Evolutionary conservation across 2,888 invertebrate species (phyloP), one percentile per base, ranked within the genome.

Genomic region (Nysson spinosus): DNA sequence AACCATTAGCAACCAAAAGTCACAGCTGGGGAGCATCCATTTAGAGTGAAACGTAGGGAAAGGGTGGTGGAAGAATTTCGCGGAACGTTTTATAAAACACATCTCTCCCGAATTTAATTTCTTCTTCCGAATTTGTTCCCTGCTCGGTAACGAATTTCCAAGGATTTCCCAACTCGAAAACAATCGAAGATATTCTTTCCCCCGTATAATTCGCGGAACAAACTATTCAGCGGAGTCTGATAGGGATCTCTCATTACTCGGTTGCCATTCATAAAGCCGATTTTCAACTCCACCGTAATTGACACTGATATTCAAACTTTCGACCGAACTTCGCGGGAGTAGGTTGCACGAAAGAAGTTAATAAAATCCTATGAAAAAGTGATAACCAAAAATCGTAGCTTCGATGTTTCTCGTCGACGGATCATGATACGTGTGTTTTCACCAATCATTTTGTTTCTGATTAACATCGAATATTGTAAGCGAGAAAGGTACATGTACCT

Each of bases 221-320:
- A 19, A 43, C 9, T 4, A 6, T n/a, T 26, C 3, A n/a, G 6
- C 0, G 4, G 4, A 20, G 11, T 1, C 0, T 3, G 24, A 16
- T 9, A 3, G 12, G 14, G 3, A 24, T 51, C 61, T 60, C 26
- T 12, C 19, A 17, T 35, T 51, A 46, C 46, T 39, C 34, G 20
- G n/a, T n/a, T n/a, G n/a, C n/a, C n/a, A n/a, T n/a, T n/a, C n/a
- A n/a, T n/a, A n/a, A n/a, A n/a, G n/a, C n/a, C n/a, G n/a, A n/a
- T n/a, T n/a, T 9, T 12, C n/a, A 9, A 32, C 32, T 32, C n/a
- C 6, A 6, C 17, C 28, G 39, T 58, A 65, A 58, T 54, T 49
- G 49, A 67, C 34, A 28, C 30, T 39, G 49, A 50, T 57, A 54
- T 57, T 46, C 49, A 50, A 65, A 65, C 58, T 67, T 22, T 40